Evolutionary conservation across 2,888 invertebrate species (phyloP).

Genomic region (Bhutanitis thaidina): DNA sequence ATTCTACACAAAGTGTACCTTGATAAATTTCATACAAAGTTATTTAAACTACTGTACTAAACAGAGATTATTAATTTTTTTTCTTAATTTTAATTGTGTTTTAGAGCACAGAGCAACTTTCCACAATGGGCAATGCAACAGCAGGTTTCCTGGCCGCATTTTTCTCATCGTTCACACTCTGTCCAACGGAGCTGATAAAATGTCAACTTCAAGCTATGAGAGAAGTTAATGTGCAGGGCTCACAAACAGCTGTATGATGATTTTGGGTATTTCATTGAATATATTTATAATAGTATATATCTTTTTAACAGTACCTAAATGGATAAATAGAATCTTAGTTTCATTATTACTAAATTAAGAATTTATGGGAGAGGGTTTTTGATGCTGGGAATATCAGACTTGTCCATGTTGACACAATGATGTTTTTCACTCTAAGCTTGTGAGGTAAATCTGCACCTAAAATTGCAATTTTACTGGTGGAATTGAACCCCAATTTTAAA

Average conservation of each 20-base stretch:
- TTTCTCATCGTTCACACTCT: conserved; percentile 96
- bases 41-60: too few relatives aligned
- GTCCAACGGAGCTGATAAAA: conserved; percentile 98
- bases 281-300: conserved; percentile 19
- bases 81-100: conserved; percentile 33
- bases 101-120: conserved; percentile 83
- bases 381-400: too few relatives aligned
- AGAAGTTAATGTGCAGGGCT: conserved; percentile 81
- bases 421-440: too few relatives aligned
- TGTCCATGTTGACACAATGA: too few relatives aligned
- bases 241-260: conserved; percentile 71
- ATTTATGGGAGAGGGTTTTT: too few relatives aligned
- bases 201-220: conserved; percentile 97
- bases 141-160: conserved; percentile 97
- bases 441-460: too few relatives aligned
- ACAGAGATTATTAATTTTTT: too few relatives aligned
- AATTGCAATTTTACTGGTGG: too few relatives aligned
- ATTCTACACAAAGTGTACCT: too few relatives aligned
- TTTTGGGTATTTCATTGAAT: conserved; percentile 53
- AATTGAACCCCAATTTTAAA: too few relatives aligned
- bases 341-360: neutral
- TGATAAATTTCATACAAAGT: too few relatives aligned
- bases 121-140: conserved; percentile 87
- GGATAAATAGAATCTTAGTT: neutral
- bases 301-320: too few relatives aligned